Conservation (phyloP, 2,888 invertebrate genomes). For the Nomada ferruginata region DNA sequence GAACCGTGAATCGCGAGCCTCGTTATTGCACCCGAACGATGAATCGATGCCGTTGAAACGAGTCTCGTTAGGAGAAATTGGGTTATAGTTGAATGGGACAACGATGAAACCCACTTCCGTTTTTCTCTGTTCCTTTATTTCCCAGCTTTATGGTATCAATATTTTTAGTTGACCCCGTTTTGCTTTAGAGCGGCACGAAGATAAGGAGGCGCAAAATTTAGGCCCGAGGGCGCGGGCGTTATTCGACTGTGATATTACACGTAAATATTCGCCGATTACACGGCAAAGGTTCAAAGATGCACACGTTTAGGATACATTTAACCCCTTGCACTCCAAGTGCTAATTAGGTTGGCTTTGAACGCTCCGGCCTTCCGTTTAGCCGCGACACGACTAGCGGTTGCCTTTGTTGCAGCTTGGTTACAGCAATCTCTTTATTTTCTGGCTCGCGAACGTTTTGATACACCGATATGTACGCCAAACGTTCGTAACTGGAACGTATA, state of each 20-base stretch:
- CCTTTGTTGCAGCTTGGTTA: neutral
- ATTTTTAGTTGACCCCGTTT: slow-evolving; percentile 7
- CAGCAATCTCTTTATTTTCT: slow-evolving; percentile 29
- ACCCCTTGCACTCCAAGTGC: slow-evolving; percentile 50
- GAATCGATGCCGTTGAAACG: neutral
- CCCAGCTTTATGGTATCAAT: neutral
- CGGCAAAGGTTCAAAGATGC: slow-evolving; percentile 38
- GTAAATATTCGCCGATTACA: slow-evolving; percentile 43
- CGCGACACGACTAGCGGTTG: slow-evolving; percentile 7
- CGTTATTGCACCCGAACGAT: slow-evolving; percentile 8
- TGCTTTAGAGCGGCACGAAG: slow-evolving; percentile 2
- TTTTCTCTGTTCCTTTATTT: neutral
- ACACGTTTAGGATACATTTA: slow-evolving; percentile 50
- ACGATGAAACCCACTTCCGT: neutral
- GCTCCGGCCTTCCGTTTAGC: slow-evolving; percentile 13
- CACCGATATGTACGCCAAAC: neutral
- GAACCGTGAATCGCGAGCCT: neutral
- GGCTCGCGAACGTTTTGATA: slow-evolving; percentile 7
- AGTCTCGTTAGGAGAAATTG: slow-evolving; percentile 8
- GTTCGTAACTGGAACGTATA: neutral
- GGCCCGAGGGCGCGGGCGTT: slow-evolving; percentile 14
- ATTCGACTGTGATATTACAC: slow-evolving; percentile 32
- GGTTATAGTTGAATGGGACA: neutral
- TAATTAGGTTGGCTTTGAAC: slow-evolving; percentile 58
- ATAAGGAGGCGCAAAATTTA: slow-evolving; percentile 21